These are phyloP conservation scores for Chelonoidis abingdonii DNA, from an alignment of 2,113 vertebrate species.

Conservation along the genomic window DNA sequence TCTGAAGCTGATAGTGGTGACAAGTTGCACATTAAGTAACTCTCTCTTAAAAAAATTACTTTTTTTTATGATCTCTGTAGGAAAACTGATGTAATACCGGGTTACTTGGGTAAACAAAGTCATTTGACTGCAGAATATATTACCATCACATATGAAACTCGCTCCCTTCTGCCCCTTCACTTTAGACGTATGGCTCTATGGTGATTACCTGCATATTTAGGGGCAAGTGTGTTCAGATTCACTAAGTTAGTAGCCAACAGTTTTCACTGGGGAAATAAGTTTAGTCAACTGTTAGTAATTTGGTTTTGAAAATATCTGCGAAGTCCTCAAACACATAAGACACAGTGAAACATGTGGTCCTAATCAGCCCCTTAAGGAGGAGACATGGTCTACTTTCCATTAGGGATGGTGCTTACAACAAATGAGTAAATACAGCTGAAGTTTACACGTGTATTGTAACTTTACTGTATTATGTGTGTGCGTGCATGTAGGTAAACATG, in stretches of 20 bases:
- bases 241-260: conserved; percentile 78
- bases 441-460: conserved; percentile 68
- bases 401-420: conserved; percentile 77
- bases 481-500: conserved; percentile 22
- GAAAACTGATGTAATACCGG: conserved; percentile 73
- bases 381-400: conserved; percentile 83
- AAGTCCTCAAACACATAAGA: conserved; percentile 68
- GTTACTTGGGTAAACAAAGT: conserved; percentile 75
- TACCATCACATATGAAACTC: conserved; percentile 37
- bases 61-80: conserved; percentile 73
- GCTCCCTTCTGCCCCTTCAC: conserved; percentile 27
- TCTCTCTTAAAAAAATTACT: conserved; percentile 74
- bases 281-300: conserved; percentile 77
- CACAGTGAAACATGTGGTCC: conserved; percentile 80
- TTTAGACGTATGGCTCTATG: conserved; percentile 26
- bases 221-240: conserved; percentile 52
- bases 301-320: conserved; percentile 69
- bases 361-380: conserved; percentile 78
- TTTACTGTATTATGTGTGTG: conserved; percentile 52
- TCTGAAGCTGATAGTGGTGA: conserved; percentile 75
- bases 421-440: conserved; percentile 76
- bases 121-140: conserved; percentile 52
- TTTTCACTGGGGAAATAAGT: conserved; percentile 82
- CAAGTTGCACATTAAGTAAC: conserved; percentile 80
- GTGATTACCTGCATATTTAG: conserved; percentile 70